phyloP scores from a whole-genome alignment of 2,888 invertebrate species.

The Meta bourneti region DNA sequence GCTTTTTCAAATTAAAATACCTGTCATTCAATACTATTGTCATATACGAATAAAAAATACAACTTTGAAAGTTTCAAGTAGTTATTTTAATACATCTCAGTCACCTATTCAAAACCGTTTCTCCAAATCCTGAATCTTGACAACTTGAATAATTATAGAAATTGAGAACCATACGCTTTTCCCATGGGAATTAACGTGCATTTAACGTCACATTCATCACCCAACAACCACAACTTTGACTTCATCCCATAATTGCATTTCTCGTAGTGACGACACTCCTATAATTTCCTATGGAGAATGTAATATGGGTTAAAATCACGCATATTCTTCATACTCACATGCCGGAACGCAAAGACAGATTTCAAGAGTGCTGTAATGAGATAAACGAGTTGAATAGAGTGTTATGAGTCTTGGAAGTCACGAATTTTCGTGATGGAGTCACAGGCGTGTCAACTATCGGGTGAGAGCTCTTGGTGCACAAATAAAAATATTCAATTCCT shows the following conservation, averaged over 20 bases:
- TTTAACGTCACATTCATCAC: neutral
- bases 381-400: neutral
- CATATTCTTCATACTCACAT: neutral
- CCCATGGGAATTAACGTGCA: no score
- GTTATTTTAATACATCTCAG: neutral
- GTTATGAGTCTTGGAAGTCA: neutral
- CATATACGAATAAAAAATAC: neutral
- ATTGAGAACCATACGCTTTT: neutral
- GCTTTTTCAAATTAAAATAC: neutral
- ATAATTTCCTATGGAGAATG: neutral
- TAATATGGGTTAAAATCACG: neutral
- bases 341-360: neutral
- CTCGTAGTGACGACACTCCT: neutral
- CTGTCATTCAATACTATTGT: neutral
- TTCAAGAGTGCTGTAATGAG: neutral
- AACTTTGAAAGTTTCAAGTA: neutral
- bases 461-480: neutral
- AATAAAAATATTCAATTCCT: neutral
- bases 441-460: neutral
- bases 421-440: constrained; percentile 10
- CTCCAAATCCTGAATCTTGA: neutral
- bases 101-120: neutral
- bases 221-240: neutral
- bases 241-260: neutral
- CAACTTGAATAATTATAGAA: neutral